phyloP scores from a whole-genome alignment of 1,140 invertebrate genomes.

The Macrobrachium nipponense region DNA sequence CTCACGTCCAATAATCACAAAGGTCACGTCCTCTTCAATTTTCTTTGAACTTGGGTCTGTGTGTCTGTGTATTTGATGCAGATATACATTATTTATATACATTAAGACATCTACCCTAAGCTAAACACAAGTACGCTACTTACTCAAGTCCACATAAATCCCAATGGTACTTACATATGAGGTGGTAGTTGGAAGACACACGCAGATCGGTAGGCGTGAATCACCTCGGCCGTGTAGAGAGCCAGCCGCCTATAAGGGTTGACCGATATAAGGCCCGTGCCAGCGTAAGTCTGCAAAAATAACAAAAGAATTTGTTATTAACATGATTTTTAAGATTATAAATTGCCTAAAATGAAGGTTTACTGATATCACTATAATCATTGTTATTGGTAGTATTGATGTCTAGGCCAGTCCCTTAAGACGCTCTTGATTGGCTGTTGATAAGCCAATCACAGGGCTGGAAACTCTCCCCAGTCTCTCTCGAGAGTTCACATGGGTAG shows the following conservation, averaged over 20 bases:
- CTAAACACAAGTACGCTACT: background rate
- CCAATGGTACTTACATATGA: conserved; percentile 81
- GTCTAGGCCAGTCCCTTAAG: too few species aligned
- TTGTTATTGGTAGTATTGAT: background rate
- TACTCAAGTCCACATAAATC: background rate
- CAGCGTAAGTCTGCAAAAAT: conserved; percentile 80
- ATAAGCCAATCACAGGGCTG: too few species aligned
- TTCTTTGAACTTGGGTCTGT: too few species aligned
- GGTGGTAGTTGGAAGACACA: conserved; percentile 88
- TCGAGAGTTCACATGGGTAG: too few species aligned
- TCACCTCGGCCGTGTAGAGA: conserved; percentile 82
- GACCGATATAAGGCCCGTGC: conserved; percentile 80
- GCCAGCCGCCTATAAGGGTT: conserved; percentile 84
- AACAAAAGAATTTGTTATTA: conserved; percentile 45
- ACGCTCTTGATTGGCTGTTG: too few species aligned
- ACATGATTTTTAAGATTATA: background rate
- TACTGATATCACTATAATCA: background rate
- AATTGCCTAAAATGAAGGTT: background rate
- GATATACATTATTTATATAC: background rate
- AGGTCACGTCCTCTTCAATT: too few species aligned
- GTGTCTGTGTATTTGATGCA: too few species aligned
- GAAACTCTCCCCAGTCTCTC: too few species aligned
- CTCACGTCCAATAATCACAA: too few species aligned
- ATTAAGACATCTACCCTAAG: background rate
- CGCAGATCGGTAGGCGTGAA: conserved; percentile 81